Conservation (phyloP, 2,888 invertebrate genomes). For the Agapostemon virescens region DNA sequence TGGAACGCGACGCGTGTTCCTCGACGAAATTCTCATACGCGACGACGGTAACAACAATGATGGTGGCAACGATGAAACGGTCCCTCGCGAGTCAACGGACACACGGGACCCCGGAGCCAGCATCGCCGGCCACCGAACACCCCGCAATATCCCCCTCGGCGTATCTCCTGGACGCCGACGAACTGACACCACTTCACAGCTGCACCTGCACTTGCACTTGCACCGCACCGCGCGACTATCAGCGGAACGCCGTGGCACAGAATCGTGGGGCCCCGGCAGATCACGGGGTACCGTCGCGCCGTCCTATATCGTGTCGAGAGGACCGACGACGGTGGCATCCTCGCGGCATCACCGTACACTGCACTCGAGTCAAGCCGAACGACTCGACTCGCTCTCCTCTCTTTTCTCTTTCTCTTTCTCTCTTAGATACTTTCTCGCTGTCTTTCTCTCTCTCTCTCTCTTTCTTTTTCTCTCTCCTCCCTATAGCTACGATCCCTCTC, state of each 20-base stretch:
- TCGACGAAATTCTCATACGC: slow-evolving; percentile 8
- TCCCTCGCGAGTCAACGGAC: slow-evolving; percentile 43
- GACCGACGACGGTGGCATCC: slow-evolving; percentile 61
- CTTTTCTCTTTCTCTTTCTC: slow-evolving; percentile 22
- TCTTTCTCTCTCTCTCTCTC: slow-evolving; percentile 13
- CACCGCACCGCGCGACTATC: slow-evolving; percentile 50
- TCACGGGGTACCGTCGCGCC: slow-evolving; percentile 62
- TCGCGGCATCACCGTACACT: slow-evolving; percentile 65
- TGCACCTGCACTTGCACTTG: slow-evolving; percentile 63
- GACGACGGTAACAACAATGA: neutral
- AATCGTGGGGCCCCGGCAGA: slow-evolving; percentile 51
- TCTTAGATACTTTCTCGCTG: no score
- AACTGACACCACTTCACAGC: slow-evolving; percentile 53
- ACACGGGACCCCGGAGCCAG: slow-evolving; percentile 22
- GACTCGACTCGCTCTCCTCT: slow-evolving; percentile 54
- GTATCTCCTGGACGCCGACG: slow-evolving; percentile 30
- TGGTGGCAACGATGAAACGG: slow-evolving; percentile 15
- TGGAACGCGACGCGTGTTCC: neutral
- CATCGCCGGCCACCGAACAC: slow-evolving; percentile 40
- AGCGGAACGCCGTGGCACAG: slow-evolving; percentile 44
- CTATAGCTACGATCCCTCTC: neutral
- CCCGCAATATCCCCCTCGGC: slow-evolving; percentile 37
- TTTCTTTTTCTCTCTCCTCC: slow-evolving; percentile 20
- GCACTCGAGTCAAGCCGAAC: slow-evolving; percentile 57
- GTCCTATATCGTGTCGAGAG: slow-evolving; percentile 51